Evolutionary conservation across 2,888 invertebrate genomes (phyloP).

Genomic region (Mythimna impura): DNA sequence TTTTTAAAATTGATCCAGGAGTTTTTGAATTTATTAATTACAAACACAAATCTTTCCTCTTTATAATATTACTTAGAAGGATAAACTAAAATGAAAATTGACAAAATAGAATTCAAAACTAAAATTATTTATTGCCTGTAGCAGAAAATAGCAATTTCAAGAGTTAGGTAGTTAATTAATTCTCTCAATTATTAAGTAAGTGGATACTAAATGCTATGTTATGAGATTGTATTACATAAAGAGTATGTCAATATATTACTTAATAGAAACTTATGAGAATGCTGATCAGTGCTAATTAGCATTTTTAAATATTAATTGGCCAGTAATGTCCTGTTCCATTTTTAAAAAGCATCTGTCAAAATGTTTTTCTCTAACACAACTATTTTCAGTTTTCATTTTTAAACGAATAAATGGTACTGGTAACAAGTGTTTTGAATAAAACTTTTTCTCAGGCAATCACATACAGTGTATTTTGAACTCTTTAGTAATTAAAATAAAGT

Average conservation of each 20-base stretch:
- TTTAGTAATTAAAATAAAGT: not conserved
- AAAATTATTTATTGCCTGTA: not conserved
- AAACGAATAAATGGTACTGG: not conserved
- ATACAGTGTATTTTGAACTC: slow-evolving; percentile 12
- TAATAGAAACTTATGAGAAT: slow-evolving; percentile 30
- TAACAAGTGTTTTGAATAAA: not conserved
- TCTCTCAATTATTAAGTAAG: slow-evolving; percentile 22
- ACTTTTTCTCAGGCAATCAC: not conserved
- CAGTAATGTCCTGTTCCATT: not conserved
- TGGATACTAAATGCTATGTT: slow-evolving; percentile 40
- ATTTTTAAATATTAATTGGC: slow-evolving; percentile 25
- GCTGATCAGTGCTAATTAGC: slow-evolving; percentile 31
- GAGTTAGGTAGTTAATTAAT: slow-evolving; percentile 27
- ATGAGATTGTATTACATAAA: slow-evolving; percentile 53
- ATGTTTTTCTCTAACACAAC: not conserved
- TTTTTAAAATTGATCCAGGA: too few relatives aligned
- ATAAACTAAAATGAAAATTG: too few relatives aligned
- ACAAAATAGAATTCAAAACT: not conserved
- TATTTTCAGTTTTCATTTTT: not conserved
- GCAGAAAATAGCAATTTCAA: slow-evolving; percentile 16
- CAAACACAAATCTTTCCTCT: too few relatives aligned
- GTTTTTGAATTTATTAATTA: too few relatives aligned
- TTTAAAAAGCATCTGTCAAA: not conserved
- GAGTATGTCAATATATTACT: slow-evolving; percentile 36
- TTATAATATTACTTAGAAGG: too few relatives aligned